Percentiles rank a stretch among this genome's conserved stretches.
phyloP scores from a whole-genome alignment of 2,113 vertebrate species.

The Hydrolagus affinis region DNA sequence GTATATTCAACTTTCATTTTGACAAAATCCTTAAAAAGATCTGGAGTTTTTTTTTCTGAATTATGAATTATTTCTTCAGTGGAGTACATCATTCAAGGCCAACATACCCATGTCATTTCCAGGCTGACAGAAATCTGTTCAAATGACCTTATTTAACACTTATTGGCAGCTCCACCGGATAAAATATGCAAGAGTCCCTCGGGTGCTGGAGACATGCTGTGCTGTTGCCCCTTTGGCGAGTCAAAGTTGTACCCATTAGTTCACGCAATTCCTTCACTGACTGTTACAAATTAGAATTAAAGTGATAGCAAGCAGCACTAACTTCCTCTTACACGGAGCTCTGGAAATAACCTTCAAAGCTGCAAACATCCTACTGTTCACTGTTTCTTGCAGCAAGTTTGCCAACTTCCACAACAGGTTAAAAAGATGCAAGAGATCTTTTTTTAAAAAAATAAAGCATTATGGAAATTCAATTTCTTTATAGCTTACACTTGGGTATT shows the following conservation, averaged over 20 bases:
- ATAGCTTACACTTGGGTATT: background rate
- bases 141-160: slow-evolving; percentile 26
- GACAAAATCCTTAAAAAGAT: no score
- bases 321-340: background rate
- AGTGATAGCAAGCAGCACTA: background rate
- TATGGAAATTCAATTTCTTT: background rate
- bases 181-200: slow-evolving; percentile 19
- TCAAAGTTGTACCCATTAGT: background rate
- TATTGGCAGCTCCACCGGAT: slow-evolving; percentile 26
- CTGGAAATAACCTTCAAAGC: background rate
- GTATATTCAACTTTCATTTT: no score
- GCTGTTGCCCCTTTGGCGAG: background rate
- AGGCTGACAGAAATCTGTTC: background rate
- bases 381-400: background rate
- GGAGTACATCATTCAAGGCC: background rate
- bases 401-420: background rate
- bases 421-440: background rate
- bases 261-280: background rate
- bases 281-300: background rate
- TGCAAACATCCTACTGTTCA: background rate
- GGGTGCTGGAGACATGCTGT: background rate
- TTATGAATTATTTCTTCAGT: background rate
- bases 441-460: background rate
- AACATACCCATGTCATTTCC: background rate
- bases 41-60: no score